Evolutionary conservation across 2,113 vertebrate genomes (phyloP), one percentile per base, ranked within the genome.

Genomic region (Scalopus aquaticus): DNA sequence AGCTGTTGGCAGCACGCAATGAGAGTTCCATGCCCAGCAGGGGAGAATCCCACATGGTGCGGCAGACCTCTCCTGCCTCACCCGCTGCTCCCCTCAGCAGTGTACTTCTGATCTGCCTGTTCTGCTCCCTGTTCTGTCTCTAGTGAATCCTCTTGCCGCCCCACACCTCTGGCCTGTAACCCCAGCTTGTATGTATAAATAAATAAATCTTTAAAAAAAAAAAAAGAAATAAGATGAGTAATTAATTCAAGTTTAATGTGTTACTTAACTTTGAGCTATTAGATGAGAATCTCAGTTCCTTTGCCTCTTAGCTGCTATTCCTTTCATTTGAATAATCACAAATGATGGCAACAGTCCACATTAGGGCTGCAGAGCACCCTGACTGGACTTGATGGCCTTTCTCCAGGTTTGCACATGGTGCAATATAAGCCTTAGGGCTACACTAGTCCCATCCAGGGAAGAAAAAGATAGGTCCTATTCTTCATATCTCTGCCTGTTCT

Each of bases 301-400:
- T n/a, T 60, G 1, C 46, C 42, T 76, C 19, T 42, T 54, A 12
- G 22, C 0, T 1, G 8, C 13, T 15, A 11, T 8, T 26, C 12
- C 11, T 11, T 42, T 4, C 32, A 5, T 12, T 35, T 77, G 37
- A 0, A 44, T 44, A 72, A 5, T 60, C 49, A 67, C 70, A 77
- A 51, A n/a, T 54, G 30, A 69, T 10, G 35, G 26, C 24, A 51
- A 16, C 10, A 16, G 44, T 35, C 22, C 24, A 46, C 1, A 26
- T 39, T 5, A 64, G 8, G 32, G 10, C 35, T n/a, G 8, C 56
- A 37, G 10, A 58, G 26, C 37, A 62, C 6, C 24, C 11, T 26
- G 15, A 6, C 42, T 46, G 5, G 12, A 2, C 17, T 26, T 19
- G 0, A 5, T 20, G 6, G 51, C 0, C 28, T 51, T 87, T 44